Evolutionary conservation across 1,140 invertebrate genomes (phyloP).

Genomic region (Frieseomelitta varia): DNA sequence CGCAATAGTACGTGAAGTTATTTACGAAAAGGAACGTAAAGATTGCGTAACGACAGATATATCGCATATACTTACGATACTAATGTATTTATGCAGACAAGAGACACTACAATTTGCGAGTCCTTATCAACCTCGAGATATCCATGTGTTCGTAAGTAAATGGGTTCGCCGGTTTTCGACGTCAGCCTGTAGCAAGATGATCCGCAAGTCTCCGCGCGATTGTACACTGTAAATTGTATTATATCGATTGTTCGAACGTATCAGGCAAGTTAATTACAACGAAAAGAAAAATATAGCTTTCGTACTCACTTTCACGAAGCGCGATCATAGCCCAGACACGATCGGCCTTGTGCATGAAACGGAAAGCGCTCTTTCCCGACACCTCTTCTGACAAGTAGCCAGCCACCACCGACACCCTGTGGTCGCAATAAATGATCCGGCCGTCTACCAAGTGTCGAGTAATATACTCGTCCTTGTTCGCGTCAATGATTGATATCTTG

Average conservation of each 20-base stretch:
- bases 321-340: constrained; percentile 92
- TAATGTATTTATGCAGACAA: constrained; percentile 93
- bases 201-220: constrained; percentile 87
- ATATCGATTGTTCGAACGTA: constrained; percentile 39
- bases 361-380: constrained; percentile 90
- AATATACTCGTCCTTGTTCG: constrained; percentile 91
- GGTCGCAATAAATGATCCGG: constrained; percentile 92
- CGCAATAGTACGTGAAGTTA: constrained; percentile 5
- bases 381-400: constrained; percentile 94
- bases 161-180: constrained; percentile 89
- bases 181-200: constrained; percentile 91
- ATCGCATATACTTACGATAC: constrained; percentile 83
- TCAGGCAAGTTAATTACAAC: not conserved
- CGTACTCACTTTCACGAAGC: constrained; percentile 89
- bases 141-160: constrained; percentile 91
- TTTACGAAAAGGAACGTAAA: not conserved
- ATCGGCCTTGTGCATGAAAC: constrained; percentile 93
- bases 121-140: constrained; percentile 89
- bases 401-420: constrained; percentile 91
- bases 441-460: constrained; percentile 93
- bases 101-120: constrained; percentile 88
- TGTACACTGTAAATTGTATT: constrained; percentile 87
- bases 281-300: not conserved
- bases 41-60: not conserved
- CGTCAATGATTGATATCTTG: constrained; percentile 87